These are phyloP conservation scores for Aromia moschata DNA, from an alignment of 2,888 invertebrate genomes.

Conservation along the genomic window DNA sequence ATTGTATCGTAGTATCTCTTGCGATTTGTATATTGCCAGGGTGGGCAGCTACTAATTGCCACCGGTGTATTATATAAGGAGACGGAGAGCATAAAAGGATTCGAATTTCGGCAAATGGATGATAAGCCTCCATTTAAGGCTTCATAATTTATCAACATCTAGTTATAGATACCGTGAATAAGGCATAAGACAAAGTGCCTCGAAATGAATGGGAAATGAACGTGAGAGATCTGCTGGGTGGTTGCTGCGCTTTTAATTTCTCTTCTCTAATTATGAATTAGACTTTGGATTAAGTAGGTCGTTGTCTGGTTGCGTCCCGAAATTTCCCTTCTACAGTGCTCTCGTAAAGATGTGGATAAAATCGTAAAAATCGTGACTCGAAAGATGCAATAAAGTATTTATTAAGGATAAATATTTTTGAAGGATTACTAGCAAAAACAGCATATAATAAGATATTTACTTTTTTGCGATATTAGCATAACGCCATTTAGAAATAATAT, in stretches of 20 bases:
- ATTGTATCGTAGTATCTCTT: too few relatives aligned
- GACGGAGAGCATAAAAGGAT: slow-evolving; percentile 35
- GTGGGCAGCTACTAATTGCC: too few relatives aligned
- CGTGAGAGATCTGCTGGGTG: slow-evolving; percentile 53
- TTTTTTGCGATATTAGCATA: too few relatives aligned
- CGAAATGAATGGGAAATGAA: slow-evolving; percentile 59
- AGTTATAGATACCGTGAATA: slow-evolving; percentile 61
- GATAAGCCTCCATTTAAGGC: slow-evolving; percentile 52
- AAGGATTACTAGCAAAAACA: too few relatives aligned
- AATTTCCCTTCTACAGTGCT: background rate
- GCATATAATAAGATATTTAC: too few relatives aligned
- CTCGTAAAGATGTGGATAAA: too few relatives aligned
- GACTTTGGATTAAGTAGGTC: slow-evolving; percentile 43
- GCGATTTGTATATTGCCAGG: too few relatives aligned
- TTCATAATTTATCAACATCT: slow-evolving; percentile 60
- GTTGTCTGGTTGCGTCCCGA: slow-evolving; percentile 48
- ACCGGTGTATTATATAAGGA: too few relatives aligned
- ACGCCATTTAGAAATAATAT: too few relatives aligned
- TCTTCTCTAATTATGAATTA: slow-evolving; percentile 50
- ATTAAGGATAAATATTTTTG: too few relatives aligned
- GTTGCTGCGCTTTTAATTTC: slow-evolving; percentile 51
- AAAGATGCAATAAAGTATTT: too few relatives aligned
- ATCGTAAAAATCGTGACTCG: too few relatives aligned
- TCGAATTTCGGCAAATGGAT: slow-evolving; percentile 50
- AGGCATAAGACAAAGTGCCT: slow-evolving; percentile 60